phyloP scores from a whole-genome alignment of 2,113 vertebrate genomes.

The Sterrhoptilus dennistouni region DNA sequence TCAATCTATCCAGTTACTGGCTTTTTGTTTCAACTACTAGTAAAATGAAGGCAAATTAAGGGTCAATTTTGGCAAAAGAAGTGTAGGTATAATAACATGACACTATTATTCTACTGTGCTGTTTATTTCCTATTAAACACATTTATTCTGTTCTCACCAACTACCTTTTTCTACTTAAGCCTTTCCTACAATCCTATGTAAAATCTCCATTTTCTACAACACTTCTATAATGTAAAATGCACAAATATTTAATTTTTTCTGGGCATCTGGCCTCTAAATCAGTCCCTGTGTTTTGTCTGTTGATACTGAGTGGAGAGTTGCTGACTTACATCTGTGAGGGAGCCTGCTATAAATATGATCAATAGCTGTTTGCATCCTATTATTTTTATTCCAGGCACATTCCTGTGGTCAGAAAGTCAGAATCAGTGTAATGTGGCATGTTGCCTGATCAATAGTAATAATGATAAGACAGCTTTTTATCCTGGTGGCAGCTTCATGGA shows the following conservation, averaged over 20 bases:
- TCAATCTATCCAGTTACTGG: neutral
- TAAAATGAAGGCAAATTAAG: neutral
- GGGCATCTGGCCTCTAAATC: neutral
- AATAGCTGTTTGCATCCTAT: constrained; percentile 4
- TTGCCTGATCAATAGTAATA: constrained; percentile 47
- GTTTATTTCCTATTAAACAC: neutral
- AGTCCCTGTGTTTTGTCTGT: neutral
- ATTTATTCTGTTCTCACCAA: neutral
- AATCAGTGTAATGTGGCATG: neutral
- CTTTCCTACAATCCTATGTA: neutral
- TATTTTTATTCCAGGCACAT: neutral
- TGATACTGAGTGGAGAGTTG: neutral
- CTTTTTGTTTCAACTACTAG: neutral
- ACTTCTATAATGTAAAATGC: neutral
- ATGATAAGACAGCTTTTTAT: constrained; percentile 8
- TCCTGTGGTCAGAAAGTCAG: neutral
- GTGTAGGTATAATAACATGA: neutral
- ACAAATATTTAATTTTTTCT: neutral
- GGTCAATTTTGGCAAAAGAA: neutral
- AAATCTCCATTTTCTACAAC: neutral
- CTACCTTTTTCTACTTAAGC: neutral
- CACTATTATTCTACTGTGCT: neutral
- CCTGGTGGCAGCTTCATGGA: neutral
- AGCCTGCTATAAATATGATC: neutral
- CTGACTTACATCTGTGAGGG: neutral